Evolutionary conservation across 2,113 vertebrate genomes (phyloP), one percentile per base, ranked within the genome.

Genomic region (Anguilla japonica): DNA sequence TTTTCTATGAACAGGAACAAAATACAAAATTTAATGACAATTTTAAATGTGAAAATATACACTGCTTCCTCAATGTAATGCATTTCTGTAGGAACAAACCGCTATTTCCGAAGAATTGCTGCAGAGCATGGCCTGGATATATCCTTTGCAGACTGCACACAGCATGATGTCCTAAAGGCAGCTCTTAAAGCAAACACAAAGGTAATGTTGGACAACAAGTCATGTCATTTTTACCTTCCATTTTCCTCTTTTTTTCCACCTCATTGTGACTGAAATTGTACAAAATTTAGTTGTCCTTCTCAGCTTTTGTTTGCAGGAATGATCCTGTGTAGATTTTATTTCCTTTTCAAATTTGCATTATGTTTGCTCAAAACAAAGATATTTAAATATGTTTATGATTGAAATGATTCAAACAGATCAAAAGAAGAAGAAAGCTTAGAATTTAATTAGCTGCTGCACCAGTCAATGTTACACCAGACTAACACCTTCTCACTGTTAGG

Each of bases 121-220:
- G 0, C 57, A 0, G 89, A 96, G 87, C 34, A 96, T 88, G 96
- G 97, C 43, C 88, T 98, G 89, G 93, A 97, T 18, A 50, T 97
- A 13, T 88, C 93, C 85, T 97, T 97, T 92, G 96, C 96, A 39
- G 97, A 99, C 88, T 97, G 95, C 86, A 95, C 96, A 34, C 93
- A 97, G 53, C 83, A 57, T 0, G 92, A 97, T 34, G 57, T 90
- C 71, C 92, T 99, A 71, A 96, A 97, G 85, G 94, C 95, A 57
- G 97, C 97, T 41, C 95, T 99, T 22, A 98, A 96, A 86, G 91
- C 96, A 67, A 94, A 97, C 84, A 98, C 98, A 46, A 99, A 98
- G 96, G 98, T 99, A 94, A 89, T 34, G 34, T 26, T 13, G 16
- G 71, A 9, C 41, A 63, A 22, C 2, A 3, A 63, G 0, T 22